phyloP scores from a whole-genome alignment of 2,113 vertebrate genomes.

The Plecotus auritus region DNA sequence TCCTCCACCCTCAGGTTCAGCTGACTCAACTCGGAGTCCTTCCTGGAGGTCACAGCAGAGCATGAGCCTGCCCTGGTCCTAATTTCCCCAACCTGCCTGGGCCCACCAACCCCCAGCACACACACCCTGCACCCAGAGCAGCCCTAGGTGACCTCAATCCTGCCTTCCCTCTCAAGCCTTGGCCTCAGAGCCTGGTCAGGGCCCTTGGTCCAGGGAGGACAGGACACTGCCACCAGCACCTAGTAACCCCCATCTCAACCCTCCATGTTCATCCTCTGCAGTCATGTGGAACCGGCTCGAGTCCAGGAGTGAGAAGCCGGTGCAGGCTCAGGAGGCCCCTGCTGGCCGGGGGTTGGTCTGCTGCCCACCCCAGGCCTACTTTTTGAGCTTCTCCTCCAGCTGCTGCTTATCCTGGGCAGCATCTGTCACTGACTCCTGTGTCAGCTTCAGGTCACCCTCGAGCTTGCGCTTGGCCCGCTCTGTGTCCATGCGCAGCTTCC shows the following conservation, averaged over 20 bases:
- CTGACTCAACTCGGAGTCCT: slow-evolving; percentile 92
- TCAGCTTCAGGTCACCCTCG: slow-evolving; percentile 93
- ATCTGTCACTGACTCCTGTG: slow-evolving; percentile 91
- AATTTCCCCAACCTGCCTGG: not conserved
- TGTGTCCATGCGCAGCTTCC: slow-evolving; percentile 93
- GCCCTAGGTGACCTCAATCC: not conserved
- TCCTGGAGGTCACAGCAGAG: slow-evolving; percentile 77
- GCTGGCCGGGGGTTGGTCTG: not conserved
- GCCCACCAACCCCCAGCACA: too few relatives aligned
- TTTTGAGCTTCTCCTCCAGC: slow-evolving; percentile 93
- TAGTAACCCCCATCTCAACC: not conserved
- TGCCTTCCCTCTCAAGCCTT: not conserved
- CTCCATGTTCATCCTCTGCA: not conserved
- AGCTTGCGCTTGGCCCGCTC: slow-evolving; percentile 93
- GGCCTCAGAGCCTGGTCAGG: not conserved
- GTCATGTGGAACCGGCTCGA: not conserved
- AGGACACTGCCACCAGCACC: not conserved
- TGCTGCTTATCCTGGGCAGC: slow-evolving; percentile 95
- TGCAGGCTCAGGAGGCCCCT: not conserved
- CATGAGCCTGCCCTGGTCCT: not conserved
- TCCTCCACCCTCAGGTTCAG: slow-evolving; percentile 90
- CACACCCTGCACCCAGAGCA: not conserved
- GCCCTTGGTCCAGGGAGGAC: not conserved
- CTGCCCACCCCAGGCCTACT: slow-evolving; percentile 78
- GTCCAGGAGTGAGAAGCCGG: not conserved